phyloP scores from a whole-genome alignment of 2,113 vertebrate species.

The Anguilla rostrata region DNA sequence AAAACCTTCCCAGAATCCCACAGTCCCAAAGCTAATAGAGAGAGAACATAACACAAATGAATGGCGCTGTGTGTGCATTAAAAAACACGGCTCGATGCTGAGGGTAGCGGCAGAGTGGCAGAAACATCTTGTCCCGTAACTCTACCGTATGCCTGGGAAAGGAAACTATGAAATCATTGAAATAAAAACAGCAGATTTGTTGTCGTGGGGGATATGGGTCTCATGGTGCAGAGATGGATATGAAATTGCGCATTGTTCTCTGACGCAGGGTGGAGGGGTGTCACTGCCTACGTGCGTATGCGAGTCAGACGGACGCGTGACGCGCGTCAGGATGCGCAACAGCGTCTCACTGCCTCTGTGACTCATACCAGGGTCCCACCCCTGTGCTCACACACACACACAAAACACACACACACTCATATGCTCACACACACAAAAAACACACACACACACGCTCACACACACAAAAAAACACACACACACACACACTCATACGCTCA shows the following conservation, averaged over 20 bases:
- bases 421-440: not conserved
- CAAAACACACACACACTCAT: not conserved
- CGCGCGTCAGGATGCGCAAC: slow-evolving; percentile 42
- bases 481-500: no score
- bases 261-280: not conserved
- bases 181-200: no score
- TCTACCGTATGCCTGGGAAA: not conserved
- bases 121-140: not conserved
- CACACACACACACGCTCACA: no score
- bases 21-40: not conserved
- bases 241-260: not conserved
- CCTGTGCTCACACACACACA: not conserved
- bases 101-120: not conserved
- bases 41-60: not conserved
- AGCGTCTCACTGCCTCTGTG: slow-evolving; percentile 38
- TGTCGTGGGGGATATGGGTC: not conserved
- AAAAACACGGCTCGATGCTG: not conserved
- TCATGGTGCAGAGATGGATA: not conserved
- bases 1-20: not conserved
- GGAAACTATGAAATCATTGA: no score
- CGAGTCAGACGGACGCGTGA: not conserved
- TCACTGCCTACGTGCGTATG: not conserved
- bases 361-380: slow-evolving; percentile 11
- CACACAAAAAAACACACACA: no score
- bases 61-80: not conserved